Evolutionary conservation across 2,888 invertebrate species (phyloP), one percentile per base, ranked within the genome.

Genomic region (Invenusta paracnida): DNA sequence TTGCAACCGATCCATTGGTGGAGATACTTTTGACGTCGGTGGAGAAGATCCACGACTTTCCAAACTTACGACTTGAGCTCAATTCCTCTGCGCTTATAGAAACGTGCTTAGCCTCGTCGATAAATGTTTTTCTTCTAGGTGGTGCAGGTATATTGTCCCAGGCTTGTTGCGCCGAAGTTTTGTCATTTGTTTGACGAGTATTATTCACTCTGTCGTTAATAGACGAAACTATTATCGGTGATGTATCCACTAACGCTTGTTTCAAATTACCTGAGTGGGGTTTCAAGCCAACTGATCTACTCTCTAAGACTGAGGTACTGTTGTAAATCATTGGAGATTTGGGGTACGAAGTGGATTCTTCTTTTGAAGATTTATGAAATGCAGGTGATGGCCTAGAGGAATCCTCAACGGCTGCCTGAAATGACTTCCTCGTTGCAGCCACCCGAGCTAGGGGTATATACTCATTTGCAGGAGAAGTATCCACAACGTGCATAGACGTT

Each of bases 41-140:
- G 27, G 73, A 73, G 23, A 73, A 73, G 5, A 73, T 73, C 73
- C 73, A 73, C 73, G 73, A 73, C 25, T 73, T 73, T 5, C 73
- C 73, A n/a, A 23, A 2, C 23, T 23, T 5, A 5, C 73, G 73
- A 73, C 73, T 73, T 13, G 73, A n/a, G 5, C 23, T 73, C 11
- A 73, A 2, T 2, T 73, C 73, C 2, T 73, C 73, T 73, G 5
- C 73, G 27, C 25, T 73, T 5, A 73, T 73, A 13, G 5, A 23
- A 73, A 73, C 73, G 25, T 73, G 73, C 25, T 73, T 73, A 23
- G 73, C 73, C 23, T 73, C 73, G 25, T 73, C 73, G 23, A 73
- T 25, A 73, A 73, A 73, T 73, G 73, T 73, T 25, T 73, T 73
- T 23, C 25, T 73, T 73, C 23, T 73, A 2, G 73, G 17, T 2